These are phyloP conservation scores for Phoebastria nigripes DNA, from an alignment of 2,797 vertebrate genomes.

Conservation along the genomic window DNA sequence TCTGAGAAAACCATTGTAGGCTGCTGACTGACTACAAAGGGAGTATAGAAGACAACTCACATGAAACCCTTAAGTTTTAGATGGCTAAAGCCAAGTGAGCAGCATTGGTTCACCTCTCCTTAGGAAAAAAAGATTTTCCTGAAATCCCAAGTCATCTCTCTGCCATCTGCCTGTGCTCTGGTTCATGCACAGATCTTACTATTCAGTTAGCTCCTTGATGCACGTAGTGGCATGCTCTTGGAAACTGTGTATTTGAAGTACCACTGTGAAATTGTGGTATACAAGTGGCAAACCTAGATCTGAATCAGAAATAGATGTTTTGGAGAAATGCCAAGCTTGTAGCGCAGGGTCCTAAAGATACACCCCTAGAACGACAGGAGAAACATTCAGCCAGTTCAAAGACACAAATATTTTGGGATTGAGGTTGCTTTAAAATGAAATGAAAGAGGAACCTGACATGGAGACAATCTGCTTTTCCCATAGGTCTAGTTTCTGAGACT, in stretches of 20 bases:
- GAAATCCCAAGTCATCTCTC: not conserved
- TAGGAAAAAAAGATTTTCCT: not conserved
- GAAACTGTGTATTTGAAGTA: accelerated
- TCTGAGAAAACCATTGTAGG: not conserved
- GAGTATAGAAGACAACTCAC: not conserved
- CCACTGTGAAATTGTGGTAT: accelerated
- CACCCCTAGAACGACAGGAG: accelerated
- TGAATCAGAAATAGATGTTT: not conserved
- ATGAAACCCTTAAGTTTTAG: not conserved
- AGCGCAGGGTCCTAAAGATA: not conserved
- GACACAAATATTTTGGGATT: accelerated
- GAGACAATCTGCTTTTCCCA: not conserved
- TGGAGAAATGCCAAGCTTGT: not conserved
- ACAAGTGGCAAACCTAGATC: not conserved
- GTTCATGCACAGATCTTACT: accelerated
- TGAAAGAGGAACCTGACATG: not conserved
- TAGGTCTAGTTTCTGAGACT: not conserved
- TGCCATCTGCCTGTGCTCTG: not conserved
- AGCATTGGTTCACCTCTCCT: not conserved
- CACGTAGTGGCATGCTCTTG: accelerated
- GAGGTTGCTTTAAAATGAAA: not conserved
- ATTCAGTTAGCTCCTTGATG: not conserved
- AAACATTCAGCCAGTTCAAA: accelerated
- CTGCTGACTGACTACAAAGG: not conserved
- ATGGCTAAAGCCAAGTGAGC: not conserved